Evolutionary conservation across 2,888 invertebrate species (phyloP), one percentile per base, ranked within the genome.

Genomic region (Noctua fimbriata): DNA sequence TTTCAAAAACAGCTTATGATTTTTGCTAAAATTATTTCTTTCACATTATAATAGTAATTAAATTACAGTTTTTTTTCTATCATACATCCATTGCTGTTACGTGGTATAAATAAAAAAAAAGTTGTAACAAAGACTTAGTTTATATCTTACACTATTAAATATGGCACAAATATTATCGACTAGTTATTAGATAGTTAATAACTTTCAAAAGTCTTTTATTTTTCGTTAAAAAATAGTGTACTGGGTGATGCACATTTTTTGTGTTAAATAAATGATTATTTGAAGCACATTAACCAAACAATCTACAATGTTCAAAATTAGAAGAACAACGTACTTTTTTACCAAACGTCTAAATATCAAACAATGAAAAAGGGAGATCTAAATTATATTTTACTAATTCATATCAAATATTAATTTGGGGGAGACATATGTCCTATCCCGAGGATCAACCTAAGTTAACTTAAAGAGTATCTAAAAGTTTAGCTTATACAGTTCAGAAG

Each of bases 151-250:
- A 28, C 18, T 87, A 78, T 72, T 79, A 75, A 73, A 82, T 89
- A 89, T 89, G 90, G 89, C 89, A 89, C 89, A 89, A 83, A 82
- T 79, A 81, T 80, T 83, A 85, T 79, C 73, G 73, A 86, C 79
- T 86, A 85, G 63, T 47, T 79, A 73, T 58, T 41, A 55, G 9
- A 55, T 81, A 80, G 24, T 16, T 63, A 83, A 78, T 76, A 86
- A 87, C 86, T 83, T 82, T 70, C 76, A 74, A 87, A 89, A 89
- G 90, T 89, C 87, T 89, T 88, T 84, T 82, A 84, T 73, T 85
- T 85, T 89, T 88, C 81, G 74, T 85, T 83, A 82, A 79, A 88
- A 87, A 89, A 82, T 79, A 69, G 65, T 72, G 52, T 73, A 69
- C 18, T 36, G 32, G 12, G 63, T 28, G 52, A 74, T 60, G 76